Evolutionary conservation across 23 tunicate species (phyloP), one percentile per base, ranked within the genome.

Genomic region (Phallusia fumigata): DNA sequence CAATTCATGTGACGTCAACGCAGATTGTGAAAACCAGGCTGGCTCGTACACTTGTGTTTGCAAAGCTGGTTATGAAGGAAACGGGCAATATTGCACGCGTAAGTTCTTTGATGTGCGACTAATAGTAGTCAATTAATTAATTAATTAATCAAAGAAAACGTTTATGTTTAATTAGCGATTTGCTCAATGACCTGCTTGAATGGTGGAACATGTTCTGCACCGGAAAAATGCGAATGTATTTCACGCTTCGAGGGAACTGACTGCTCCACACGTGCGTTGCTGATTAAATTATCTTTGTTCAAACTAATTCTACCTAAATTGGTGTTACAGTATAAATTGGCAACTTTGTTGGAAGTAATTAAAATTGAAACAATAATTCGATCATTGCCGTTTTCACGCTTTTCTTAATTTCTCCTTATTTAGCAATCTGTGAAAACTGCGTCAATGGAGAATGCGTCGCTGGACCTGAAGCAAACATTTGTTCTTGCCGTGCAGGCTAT

Each of bases 181-280:
- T 86, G 89, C 79, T 32, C 76, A 19, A 75, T 30, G 18, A 65
- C 45, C 19, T 86, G 89, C 65, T 65, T 64, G 84, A 86, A 86
- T 45, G 89, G 84, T 28, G 89, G 89, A 69, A 32, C 65, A 13
- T 86, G 89, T 72, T 35, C 65, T 21, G 89, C 75, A 28, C 89
- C 89, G 3, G 53, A 86, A 21, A 65, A 35, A 36, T 86, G 89
- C 79, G 34, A 32, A 26, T 86, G 89, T 69, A 79, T 83, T 8
- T 50, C 33, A 79, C 69, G 81, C 33, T 86, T 79, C 40, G 35
- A 33, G 21, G 89, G 89, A n/a, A 18, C 6, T n/a, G 52, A 32
- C 32, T 86, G 87, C 73, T 21, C 72, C 21, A 45, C 31, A 30
- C 87, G 87, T 84, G 0, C 76, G 87, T n/a, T n/a, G n/a, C 33